A percentile compares a stretch with the other conserved stretches of the same genome.
These are phyloP conservation scores for Latheticus oryzae DNA, from an alignment of 2,888 invertebrate genomes.

Conservation along the genomic window DNA sequence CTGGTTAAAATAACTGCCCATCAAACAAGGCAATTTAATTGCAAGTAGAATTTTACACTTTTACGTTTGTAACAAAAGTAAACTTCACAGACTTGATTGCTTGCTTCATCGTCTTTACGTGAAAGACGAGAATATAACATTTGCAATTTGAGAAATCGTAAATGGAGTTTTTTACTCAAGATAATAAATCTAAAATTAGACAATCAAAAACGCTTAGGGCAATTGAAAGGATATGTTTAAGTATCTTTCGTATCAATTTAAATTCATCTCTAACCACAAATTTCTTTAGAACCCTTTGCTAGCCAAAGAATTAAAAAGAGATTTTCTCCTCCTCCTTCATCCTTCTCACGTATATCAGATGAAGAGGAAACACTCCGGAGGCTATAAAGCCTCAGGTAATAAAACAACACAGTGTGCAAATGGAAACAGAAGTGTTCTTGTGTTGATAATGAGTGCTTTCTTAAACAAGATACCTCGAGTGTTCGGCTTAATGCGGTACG, in stretches of 20 bases:
- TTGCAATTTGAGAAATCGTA: no score
- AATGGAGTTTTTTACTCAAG: no score
- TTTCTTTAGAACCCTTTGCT: no score
- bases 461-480: constrained; percentile 44
- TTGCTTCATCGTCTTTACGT: no score
- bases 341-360: constrained; percentile 10
- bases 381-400: constrained; percentile 38
- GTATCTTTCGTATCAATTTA: no score
- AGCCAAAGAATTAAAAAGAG: constrained; percentile 9
- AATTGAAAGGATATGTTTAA: no score
- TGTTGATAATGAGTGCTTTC: constrained; percentile 48
- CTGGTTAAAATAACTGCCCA: no score
- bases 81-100: no score
- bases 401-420: constrained; percentile 43
- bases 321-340: constrained; percentile 1
- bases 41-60: constrained; percentile 2
- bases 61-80: not conserved
- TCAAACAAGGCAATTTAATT: constrained; percentile 4
- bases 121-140: no score
- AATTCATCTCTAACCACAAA: no score
- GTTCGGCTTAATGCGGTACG: constrained; percentile 37
- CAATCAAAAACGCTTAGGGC: no score
- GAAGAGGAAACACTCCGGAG: constrained; percentile 8
- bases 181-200: no score
- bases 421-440: constrained; percentile 47